Evolutionary conservation across 2,888 invertebrate genomes (phyloP), one percentile per base, ranked within the genome.

Genomic region (Patella ulyssiponensis): DNA sequence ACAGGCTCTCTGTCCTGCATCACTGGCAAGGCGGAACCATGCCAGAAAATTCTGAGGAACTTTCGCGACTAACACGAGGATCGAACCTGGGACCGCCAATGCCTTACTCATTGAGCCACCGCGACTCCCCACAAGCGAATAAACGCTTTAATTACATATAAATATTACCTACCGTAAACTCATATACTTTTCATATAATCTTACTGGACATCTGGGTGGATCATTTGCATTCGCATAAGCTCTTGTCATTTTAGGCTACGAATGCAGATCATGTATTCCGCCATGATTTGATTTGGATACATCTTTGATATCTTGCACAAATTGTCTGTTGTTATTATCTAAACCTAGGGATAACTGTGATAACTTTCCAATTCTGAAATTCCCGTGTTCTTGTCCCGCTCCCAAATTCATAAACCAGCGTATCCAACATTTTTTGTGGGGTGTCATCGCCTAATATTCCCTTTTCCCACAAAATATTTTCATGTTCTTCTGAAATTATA

Each of bases 181-280:
- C 44, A 33, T 70, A 44, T 69, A 69, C 69, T 69, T 69, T 44
- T 69, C 69, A 69, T 69, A 69, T 27, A 69, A 33, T 70, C 70
- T 27, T 27, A 70, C 44, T 27, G 27, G 44, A 0, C 70, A 70
- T 44, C 70, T 70, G 33, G 27, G 33, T 70, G 70, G 70, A 70
- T 70, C 44, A 27, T 70, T 44, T 33, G 17, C n/a, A 15, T 70
- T n/a, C n/a, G n/a, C n/a, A 70, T 70, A 23, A 17, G 70, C 70
- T 70, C 70, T 27, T 33, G 44, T 44, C 44, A 27, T 70, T 70
- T n/a, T n/a, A 14, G 33, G 33, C 70, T 23, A 15, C 23, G 44
- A 33, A 5, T 2, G 2, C 20, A n/a, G 70, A 27, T 70, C 33
- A 14, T 70, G 27, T 14, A 23, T 15, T 17, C 70, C 70, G 44